Conservation (phyloP, 2,797 vertebrate species). For the Aphelocoma californica region DNA sequence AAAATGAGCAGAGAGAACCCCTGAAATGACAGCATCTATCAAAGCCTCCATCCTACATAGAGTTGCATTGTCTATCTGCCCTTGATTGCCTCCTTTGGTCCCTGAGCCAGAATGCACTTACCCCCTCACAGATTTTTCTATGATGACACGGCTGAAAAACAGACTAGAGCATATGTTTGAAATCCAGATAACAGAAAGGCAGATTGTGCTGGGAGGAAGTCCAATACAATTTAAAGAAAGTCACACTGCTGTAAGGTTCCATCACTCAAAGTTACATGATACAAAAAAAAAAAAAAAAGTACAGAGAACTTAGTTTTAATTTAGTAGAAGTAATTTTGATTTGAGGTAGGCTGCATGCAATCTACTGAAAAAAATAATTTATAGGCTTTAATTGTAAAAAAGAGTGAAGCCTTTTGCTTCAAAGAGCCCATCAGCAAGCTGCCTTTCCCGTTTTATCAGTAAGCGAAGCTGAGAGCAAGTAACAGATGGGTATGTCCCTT, state of each 20-base stretch:
- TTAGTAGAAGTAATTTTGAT: conserved; percentile 66
- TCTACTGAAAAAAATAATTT: conserved; percentile 71
- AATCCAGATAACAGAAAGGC: neutral
- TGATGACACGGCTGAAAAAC: neutral
- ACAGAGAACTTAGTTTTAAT: conserved; percentile 39
- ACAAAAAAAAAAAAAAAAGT: neutral
- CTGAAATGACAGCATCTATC: neutral
- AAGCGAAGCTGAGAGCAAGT: conserved; percentile 73
- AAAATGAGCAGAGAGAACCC: neutral
- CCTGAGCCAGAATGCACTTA: neutral
- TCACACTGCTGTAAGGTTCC: neutral
- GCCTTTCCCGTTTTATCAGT: conserved; percentile 77
- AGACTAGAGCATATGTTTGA: neutral
- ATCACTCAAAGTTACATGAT: neutral
- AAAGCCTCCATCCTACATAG: neutral
- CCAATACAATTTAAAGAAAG: neutral
- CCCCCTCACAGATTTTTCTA: neutral
- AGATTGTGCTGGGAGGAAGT: neutral
- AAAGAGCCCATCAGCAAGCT: conserved; percentile 78
- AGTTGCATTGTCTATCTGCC: neutral
- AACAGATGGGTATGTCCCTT: conserved; percentile 78
- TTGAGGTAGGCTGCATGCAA: conserved; percentile 38
- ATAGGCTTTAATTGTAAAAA: conserved; percentile 74
- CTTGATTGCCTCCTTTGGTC: neutral
- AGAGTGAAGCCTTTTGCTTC: conserved; percentile 72